Percentiles rank a stretch among this genome's conserved stretches.
Conservation (phyloP, 2,888 invertebrate genomes). For the Agriopis aurantiaria region DNA sequence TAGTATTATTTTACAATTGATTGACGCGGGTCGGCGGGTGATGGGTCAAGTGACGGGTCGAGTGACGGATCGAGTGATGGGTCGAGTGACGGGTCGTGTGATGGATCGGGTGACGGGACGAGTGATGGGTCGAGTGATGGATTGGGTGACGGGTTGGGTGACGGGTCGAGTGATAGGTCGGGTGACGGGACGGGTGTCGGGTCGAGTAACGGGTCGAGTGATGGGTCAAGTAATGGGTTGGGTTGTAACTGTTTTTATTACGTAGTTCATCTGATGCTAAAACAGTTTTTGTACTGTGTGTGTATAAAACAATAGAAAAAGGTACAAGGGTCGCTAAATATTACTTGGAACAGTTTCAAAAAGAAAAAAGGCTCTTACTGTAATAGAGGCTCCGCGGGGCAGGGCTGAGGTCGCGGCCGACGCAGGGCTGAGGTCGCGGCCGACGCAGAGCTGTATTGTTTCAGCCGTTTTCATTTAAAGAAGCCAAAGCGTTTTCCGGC, state of each 20-base stretch:
- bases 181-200: too few relatives aligned
- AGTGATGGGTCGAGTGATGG: too few relatives aligned
- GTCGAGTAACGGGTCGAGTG: too few relatives aligned
- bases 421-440: neutral
- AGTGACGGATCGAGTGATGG: too few relatives aligned
- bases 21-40: too few relatives aligned
- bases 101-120: too few relatives aligned
- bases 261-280: too few relatives aligned
- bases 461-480: slow-evolving; percentile 16
- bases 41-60: too few relatives aligned
- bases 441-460: slow-evolving; percentile 4
- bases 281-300: too few relatives aligned
- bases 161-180: neutral
- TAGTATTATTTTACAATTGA: too few relatives aligned
- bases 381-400: slow-evolving; percentile 6
- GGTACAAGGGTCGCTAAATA: neutral
- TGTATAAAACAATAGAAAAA: neutral
- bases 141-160: too few relatives aligned
- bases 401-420: slow-evolving; percentile 5
- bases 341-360: neutral
- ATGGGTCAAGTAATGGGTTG: neutral
- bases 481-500: slow-evolving; percentile 11
- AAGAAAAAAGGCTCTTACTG: slow-evolving; percentile 16
- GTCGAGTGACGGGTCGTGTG: too few relatives aligned
- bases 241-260: neutral